A percentile compares a stretch with the other conserved stretches of the same genome.
phyloP scores from a whole-genome alignment of 2,888 invertebrate genomes.

The Blera fallax region DNA sequence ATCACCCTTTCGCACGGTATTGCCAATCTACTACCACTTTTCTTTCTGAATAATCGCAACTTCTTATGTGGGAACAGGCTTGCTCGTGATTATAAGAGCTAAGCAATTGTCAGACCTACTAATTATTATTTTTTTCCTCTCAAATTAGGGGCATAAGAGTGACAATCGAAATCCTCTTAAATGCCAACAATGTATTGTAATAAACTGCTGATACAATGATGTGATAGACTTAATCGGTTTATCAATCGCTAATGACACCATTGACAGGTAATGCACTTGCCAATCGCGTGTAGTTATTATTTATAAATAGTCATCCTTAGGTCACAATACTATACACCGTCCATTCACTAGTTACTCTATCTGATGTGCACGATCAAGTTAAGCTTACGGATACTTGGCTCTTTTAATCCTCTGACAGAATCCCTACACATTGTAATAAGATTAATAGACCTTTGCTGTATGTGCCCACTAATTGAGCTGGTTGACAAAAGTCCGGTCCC shows the following conservation, averaged over 20 bases:
- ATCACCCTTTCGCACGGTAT: too few relatives aligned
- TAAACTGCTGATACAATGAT: slow-evolving; percentile 11
- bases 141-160: not conserved
- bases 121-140: not conserved
- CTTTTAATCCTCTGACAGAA: slow-evolving; percentile 55
- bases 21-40: too few relatives aligned
- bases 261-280: slow-evolving; percentile 25
- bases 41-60: too few relatives aligned
- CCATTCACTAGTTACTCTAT: slow-evolving; percentile 17
- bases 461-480: slow-evolving; percentile 65
- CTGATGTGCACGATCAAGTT: not conserved
- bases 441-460: slow-evolving; percentile 57
- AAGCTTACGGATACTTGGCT: not conserved
- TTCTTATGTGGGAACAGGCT: too few relatives aligned
- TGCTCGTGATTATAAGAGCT: not conserved
- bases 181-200: slow-evolving; percentile 41
- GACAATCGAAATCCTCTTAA: slow-evolving; percentile 18
- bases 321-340: not conserved
- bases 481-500: slow-evolving; percentile 57
- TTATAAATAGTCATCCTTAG: slow-evolving; percentile 27
- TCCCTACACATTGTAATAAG: slow-evolving; percentile 61
- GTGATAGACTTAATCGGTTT: slow-evolving; percentile 50
- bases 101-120: not conserved
- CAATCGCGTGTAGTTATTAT: not conserved
- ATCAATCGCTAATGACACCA: slow-evolving; percentile 32